Evolutionary conservation across 1,140 invertebrate species (phyloP), one percentile per base, ranked within the genome.

Genomic region (Drosophila tsacasi): DNA sequence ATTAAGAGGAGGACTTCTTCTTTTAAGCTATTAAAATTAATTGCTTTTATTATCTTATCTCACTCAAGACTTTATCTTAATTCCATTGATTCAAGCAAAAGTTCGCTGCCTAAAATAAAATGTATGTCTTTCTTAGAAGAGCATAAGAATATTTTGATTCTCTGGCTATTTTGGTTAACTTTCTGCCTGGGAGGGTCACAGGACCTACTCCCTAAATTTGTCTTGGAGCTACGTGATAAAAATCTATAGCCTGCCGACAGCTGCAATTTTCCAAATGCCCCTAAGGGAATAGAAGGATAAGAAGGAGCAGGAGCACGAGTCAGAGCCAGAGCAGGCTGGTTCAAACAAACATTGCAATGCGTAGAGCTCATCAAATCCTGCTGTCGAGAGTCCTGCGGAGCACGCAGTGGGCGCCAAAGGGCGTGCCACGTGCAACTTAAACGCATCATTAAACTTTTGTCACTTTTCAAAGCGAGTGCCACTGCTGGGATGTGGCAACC

Each of bases 391-490:
- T 30, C 39, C 64, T 47, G 40, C 2, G 32, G 32, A 42, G 66
- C 21, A 68, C 44, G n/a, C 66, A 32, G 37, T 42, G 64, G 64
- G 27, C 30, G 35, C 46, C 69, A 30, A 72, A 42, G 67, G 67
- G 67, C 67, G 21, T 72, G 66, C 69, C 69, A 73, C 60, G 67
- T 80, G 71, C 81, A 81, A 66, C 79, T 91, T 85, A 81, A 91
- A 72, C 79, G 86, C 86, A 91, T 91, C 86, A 91, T 91, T 91
- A 91, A 91, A 87, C 86, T 89, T 90, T 90, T 84, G 84, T 81
- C 85, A 84, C 72, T 66, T 83, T 60, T 50, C 73, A 68, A 59
- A 65, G 65, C 42, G 63, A 40, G 32, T 44, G 52, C 57, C 66
- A 55, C 25, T 8, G 27, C 49, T 12, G 50, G 69, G 63, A 73